Percentiles rank a stretch among this genome's conserved stretches.
phyloP scores from a whole-genome alignment of 2,888 invertebrate species.

The Conus canariensis region DNA sequence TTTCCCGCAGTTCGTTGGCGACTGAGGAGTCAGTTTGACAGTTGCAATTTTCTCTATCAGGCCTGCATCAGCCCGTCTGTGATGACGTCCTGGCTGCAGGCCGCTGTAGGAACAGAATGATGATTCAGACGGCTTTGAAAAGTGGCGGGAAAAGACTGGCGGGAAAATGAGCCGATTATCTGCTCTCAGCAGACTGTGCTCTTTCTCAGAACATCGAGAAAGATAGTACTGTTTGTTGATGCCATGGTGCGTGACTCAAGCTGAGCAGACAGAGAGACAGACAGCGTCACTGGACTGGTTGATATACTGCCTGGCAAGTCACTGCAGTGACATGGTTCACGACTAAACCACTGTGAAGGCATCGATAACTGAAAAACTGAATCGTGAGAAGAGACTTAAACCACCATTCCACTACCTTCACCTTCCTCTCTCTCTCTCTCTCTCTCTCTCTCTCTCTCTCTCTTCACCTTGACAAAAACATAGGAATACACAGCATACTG shows the following conservation, averaged over 20 bases:
- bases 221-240: background rate
- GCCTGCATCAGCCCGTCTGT: constrained; percentile 23
- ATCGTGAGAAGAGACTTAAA: too few relatives aligned
- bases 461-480: background rate
- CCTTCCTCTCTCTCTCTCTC: background rate
- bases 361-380: too few relatives aligned
- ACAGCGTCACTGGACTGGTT: too few relatives aligned
- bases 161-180: background rate
- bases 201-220: background rate
- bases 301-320: too few relatives aligned
- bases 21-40: constrained; percentile 30
- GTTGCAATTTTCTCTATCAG: constrained; percentile 36
- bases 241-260: too few relatives aligned
- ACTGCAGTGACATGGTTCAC: too few relatives aligned
- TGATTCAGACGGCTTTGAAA: background rate
- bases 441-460: background rate
- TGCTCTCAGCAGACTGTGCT: background rate
- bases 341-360: too few relatives aligned
- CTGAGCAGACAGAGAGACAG: too few relatives aligned
- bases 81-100: background rate
- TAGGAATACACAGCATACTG: too few relatives aligned
- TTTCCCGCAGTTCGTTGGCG: constrained; percentile 35
- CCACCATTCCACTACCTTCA: too few relatives aligned
- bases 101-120: background rate
- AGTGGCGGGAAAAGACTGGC: constrained; percentile 20